Conservation (phyloP, 1,140 invertebrate species). For the Atta texana region DNA sequence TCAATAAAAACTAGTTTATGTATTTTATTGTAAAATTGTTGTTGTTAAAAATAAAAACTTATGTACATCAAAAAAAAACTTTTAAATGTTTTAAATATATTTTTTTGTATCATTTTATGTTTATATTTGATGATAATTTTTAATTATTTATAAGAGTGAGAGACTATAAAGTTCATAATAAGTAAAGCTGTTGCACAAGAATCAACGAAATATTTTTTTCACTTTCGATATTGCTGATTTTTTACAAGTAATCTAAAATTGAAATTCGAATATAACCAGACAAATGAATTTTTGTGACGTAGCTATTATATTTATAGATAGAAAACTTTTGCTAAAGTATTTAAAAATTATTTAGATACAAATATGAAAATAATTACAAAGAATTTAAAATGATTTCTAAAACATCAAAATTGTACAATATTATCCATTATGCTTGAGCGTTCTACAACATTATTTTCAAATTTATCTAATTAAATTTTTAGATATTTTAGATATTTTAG, state of each 20-base stretch:
- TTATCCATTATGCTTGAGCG: too few relatives aligned
- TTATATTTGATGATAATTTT: background rate
- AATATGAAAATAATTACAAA: too few relatives aligned
- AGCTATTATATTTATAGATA: background rate
- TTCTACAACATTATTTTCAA: too few relatives aligned
- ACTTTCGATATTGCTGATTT: background rate
- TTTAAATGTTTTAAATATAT: background rate
- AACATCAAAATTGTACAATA: too few relatives aligned
- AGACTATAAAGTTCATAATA: background rate
- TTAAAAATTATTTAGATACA: too few relatives aligned
- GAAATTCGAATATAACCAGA: background rate
- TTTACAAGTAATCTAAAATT: too few relatives aligned
- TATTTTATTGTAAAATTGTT: conserved; percentile 29
- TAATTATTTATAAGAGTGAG: background rate
- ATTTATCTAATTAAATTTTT: too few relatives aligned
- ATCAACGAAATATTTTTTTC: background rate
- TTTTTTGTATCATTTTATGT: background rate
- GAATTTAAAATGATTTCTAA: too few relatives aligned
- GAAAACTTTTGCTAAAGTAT: too few relatives aligned
- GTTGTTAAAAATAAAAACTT: conserved; percentile 35
- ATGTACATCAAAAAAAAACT: background rate
- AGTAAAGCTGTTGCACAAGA: background rate
- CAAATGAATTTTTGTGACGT: background rate
- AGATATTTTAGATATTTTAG: too few relatives aligned
- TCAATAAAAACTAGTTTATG: background rate